Conservation (phyloP, 2,888 invertebrate genomes). For the Idaea aversata region DNA sequence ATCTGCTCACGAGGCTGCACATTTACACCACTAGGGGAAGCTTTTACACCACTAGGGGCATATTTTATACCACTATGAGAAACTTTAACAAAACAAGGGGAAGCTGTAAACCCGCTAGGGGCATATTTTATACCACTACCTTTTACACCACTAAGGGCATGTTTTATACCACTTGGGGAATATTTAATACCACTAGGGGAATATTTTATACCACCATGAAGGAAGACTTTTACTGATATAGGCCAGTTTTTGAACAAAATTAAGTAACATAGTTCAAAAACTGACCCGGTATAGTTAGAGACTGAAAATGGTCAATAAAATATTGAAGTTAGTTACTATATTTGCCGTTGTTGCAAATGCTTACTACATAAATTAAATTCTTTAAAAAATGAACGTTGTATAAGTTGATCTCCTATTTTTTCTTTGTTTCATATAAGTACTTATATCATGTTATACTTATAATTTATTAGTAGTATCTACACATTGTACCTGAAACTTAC, state of each 20-base stretch:
- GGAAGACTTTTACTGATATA: neutral
- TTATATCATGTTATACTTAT: conserved; percentile 12
- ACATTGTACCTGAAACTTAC: conserved; percentile 25
- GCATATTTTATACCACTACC: too few species aligned
- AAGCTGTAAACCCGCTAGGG: too few species aligned
- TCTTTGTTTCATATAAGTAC: conserved; percentile 11
- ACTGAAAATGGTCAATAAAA: too few species aligned
- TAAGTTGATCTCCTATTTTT: conserved; percentile 26
- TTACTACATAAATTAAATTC: too few species aligned
- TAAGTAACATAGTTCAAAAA: too few species aligned
- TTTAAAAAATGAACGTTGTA: neutral
- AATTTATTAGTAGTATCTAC: neutral
- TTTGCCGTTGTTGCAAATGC: too few species aligned
- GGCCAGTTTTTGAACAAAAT: neutral
- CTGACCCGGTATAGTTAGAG: too few species aligned
- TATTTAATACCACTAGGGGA: neutral
- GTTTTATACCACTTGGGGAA: too few species aligned
- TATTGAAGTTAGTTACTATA: too few species aligned
- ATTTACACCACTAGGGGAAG: conserved; percentile 37
- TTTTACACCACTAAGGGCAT: too few species aligned
- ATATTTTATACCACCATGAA: neutral
- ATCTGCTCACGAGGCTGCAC: conserved; percentile 62
- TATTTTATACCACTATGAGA: neutral
- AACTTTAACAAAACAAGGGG: too few species aligned
- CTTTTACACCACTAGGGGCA: neutral